Evolutionary conservation across 1,140 invertebrate species (phyloP), one percentile per base, ranked within the genome.

Genomic region (Xylocopa sonorina): DNA sequence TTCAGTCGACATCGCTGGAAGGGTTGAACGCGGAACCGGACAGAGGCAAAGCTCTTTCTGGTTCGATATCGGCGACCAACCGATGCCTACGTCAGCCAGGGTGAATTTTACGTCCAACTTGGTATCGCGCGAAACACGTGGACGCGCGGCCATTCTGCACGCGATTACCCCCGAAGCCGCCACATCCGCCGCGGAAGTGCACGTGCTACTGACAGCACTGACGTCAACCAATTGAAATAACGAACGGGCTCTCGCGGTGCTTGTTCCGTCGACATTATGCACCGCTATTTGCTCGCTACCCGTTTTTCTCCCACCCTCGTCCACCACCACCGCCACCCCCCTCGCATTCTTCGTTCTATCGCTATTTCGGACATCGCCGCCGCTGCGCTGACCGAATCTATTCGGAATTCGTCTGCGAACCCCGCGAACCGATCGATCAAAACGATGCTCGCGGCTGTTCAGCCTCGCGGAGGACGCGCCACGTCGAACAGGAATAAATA

Each of bases 141-240:
- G 76, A 53, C 66, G 7, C 14, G 27, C 9, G 41, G 27, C 38
- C 55, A 50, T 73, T 66, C 32, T 32, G 41, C 21, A 34, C 27
- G 9, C 68, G 58, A 78, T 64, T 66, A 18, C 27, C 48, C 5
- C 43, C 50, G 53, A 72, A 81, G 84, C 63, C 82, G 58, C 73
- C 48, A 50, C 50, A 46, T 84, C 82, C 82, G 82, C 68, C 57
- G 64, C 82, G 79, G 84, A 85, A 85, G 57, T 62, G 84, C 84
- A 83, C 80, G 84, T 86, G 84, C 63, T 86, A 67, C 67, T 79
- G 84, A 80, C 80, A 78, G 84, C 71, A 74, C 63, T 85, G 84
- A 85, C 84, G 84, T 86, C 84, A 83, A 69, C 75, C 80, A 82
- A 83, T 86, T 64, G 80, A 85, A 86, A 83, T 86, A 86, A 86